phyloP scores from a whole-genome alignment of 2,888 invertebrate genomes.

The Psylliodes chrysocephalus region DNA sequence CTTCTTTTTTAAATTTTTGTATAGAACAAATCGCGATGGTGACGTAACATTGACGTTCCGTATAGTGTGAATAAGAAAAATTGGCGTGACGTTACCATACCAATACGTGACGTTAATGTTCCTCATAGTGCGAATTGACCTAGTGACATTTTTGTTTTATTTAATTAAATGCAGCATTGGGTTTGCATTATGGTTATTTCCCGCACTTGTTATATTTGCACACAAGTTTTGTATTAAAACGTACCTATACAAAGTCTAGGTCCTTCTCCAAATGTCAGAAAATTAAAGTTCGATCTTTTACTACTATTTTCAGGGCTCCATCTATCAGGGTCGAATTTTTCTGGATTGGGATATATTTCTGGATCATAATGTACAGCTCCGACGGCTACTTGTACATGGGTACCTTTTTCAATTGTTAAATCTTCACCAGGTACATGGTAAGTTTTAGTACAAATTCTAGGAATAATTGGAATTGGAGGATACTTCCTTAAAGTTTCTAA shows the following conservation, averaged over 20 bases:
- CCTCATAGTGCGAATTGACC: too few species aligned
- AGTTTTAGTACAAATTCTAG: slow-evolving; percentile 44
- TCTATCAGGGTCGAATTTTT: slow-evolving; percentile 19
- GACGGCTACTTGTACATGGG: slow-evolving; percentile 35
- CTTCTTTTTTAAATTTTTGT: too few species aligned
- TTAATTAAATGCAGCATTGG: too few species aligned
- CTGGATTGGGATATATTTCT: slow-evolving; percentile 8
- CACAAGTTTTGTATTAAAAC: too few species aligned
- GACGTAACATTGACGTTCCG: too few species aligned
- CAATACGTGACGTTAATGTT: too few species aligned
- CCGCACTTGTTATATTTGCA: too few species aligned
- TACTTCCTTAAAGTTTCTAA: slow-evolving; percentile 58
- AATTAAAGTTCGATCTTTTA: slow-evolving; percentile 16
- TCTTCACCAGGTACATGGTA: slow-evolving; percentile 45
- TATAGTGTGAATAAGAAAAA: too few species aligned
- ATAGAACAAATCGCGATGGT: too few species aligned
- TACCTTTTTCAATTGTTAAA: slow-evolving; percentile 49
- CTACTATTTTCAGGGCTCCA: slow-evolving; percentile 62
- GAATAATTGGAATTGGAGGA: slow-evolving; percentile 51
- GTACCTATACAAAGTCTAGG: slow-evolving; percentile 36
- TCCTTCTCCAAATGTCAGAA: slow-evolving; percentile 35
- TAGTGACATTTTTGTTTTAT: too few species aligned
- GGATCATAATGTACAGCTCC: slow-evolving; percentile 14
- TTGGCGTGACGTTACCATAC: too few species aligned
- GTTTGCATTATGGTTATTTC: too few species aligned